Percentiles rank a stretch among this genome's conserved stretches.
Conservation (phyloP, 2,113 vertebrate genomes). For the Echinops telfairi region DNA sequence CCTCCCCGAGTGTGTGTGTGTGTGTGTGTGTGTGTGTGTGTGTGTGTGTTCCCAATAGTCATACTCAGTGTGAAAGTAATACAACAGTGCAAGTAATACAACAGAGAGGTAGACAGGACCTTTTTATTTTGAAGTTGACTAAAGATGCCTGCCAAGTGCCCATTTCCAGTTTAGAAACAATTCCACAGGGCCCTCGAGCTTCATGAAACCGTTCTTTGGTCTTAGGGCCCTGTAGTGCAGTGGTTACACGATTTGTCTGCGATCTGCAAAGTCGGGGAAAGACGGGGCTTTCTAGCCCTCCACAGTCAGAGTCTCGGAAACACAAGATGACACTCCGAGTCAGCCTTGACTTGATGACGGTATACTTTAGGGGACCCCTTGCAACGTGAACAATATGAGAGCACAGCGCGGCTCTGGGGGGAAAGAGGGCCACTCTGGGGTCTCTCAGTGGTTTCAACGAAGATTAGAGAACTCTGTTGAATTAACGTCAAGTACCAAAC, state of each 20-base stretch:
- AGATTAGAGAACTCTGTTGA: not conserved
- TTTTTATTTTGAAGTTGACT: not conserved
- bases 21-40: too few species aligned
- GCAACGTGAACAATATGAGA: not conserved
- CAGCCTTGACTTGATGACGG: too few species aligned
- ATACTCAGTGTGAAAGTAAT: not conserved
- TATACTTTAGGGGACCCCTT: not conserved
- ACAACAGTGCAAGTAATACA: slow-evolving; percentile 10
- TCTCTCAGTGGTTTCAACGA: not conserved
- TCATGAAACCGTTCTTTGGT: not conserved
- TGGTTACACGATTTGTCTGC: too few species aligned
- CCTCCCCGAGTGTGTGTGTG: too few species aligned
- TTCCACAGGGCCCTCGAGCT: not conserved
- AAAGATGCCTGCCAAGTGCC: not conserved
- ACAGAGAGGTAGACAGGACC: not conserved
- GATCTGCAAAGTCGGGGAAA: too few species aligned
- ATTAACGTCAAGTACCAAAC: not conserved
- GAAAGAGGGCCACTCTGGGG: not conserved
- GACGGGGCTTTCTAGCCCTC: too few species aligned
- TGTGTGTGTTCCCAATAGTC: too few species aligned
- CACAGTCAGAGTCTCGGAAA: too few species aligned
- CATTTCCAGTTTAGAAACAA: slow-evolving; percentile 21
- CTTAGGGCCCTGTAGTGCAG: not conserved
- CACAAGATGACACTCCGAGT: too few species aligned
- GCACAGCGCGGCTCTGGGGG: not conserved